Conservation (phyloP, 2,888 invertebrate genomes). For the Sarcophaga subvicina region DNA sequence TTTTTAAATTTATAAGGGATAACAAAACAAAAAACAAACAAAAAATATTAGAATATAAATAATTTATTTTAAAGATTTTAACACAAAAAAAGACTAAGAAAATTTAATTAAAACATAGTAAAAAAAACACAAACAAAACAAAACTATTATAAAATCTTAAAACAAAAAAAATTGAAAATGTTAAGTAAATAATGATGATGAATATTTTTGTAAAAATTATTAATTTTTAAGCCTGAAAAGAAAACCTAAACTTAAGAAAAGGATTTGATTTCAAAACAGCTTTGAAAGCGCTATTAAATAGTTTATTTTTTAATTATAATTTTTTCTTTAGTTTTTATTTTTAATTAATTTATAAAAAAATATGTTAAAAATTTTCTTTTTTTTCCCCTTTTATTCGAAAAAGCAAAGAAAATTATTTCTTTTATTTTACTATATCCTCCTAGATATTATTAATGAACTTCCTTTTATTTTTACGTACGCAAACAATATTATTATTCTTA, state of each 20-base stretch:
- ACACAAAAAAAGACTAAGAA: constrained; percentile 61
- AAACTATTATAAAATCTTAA: constrained; percentile 29
- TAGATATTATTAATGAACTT: neutral
- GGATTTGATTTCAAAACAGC: constrained; percentile 64
- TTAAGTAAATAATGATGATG: constrained; percentile 9
- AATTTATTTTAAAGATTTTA: constrained; percentile 52
- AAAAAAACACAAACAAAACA: constrained; percentile 34
- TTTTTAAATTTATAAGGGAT: constrained; percentile 35
- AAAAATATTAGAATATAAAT: constrained; percentile 14
- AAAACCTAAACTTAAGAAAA: constrained; percentile 38
- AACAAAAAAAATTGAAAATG: constrained; percentile 31
- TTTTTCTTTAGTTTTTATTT: constrained; percentile 49
- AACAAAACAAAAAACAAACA: no score
- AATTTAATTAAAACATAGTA: constrained; percentile 55
- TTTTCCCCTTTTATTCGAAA: neutral
- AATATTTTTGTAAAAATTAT: constrained; percentile 63
- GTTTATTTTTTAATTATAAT: constrained; percentile 25
- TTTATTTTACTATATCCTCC: constrained; percentile 1
- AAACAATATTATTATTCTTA: neutral
- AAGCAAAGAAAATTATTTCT: neutral
- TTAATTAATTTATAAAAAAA: constrained; percentile 15
- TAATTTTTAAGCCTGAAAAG: constrained; percentile 18
- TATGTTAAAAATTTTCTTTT: neutral
- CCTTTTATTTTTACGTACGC: neutral
- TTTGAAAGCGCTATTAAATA: constrained; percentile 51